phyloP scores from a whole-genome alignment of 2,888 invertebrate species.

The Reticulitermes lucifugus region DNA sequence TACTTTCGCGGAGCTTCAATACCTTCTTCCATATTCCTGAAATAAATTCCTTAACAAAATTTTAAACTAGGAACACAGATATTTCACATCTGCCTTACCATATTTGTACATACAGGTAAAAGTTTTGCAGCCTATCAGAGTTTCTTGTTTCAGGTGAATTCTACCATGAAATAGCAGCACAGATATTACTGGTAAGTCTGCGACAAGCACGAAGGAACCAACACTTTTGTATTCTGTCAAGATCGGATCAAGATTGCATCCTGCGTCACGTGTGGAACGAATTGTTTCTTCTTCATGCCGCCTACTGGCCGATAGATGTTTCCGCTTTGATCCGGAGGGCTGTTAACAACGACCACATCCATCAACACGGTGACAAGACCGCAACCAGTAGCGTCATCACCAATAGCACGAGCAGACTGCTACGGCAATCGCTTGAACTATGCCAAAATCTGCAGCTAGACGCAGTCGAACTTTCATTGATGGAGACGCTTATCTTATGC shows the following conservation, averaged over 20 bases:
- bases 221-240: constrained; percentile 66
- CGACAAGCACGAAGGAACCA: constrained; percentile 69
- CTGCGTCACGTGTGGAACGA: constrained; percentile 71
- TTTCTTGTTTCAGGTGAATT: constrained; percentile 34
- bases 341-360: background rate
- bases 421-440: constrained; percentile 59
- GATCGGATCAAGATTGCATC: constrained; percentile 68
- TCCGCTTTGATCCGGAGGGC: constrained; percentile 54
- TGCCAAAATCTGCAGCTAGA: constrained; percentile 64
- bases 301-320: constrained; percentile 69
- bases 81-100: too few relatives aligned
- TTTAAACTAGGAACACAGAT: too few relatives aligned
- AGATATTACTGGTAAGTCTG: constrained; percentile 70
- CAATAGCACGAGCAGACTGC: constrained; percentile 11
- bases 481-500: constrained; percentile 67
- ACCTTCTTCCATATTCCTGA: too few relatives aligned
- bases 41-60: too few relatives aligned
- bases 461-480: constrained; percentile 64
- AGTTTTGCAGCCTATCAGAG: too few relatives aligned
- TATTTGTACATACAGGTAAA: too few relatives aligned
- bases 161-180: constrained; percentile 69
- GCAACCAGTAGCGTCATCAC: background rate
- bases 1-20: too few relatives aligned
- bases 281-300: constrained; percentile 69
- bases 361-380: background rate